A percentile compares a stretch with the other conserved stretches of the same genome.
These are phyloP conservation scores for Macrobrachium nipponense DNA, from an alignment of 1,140 invertebrate species.

Conservation along the genomic window DNA sequence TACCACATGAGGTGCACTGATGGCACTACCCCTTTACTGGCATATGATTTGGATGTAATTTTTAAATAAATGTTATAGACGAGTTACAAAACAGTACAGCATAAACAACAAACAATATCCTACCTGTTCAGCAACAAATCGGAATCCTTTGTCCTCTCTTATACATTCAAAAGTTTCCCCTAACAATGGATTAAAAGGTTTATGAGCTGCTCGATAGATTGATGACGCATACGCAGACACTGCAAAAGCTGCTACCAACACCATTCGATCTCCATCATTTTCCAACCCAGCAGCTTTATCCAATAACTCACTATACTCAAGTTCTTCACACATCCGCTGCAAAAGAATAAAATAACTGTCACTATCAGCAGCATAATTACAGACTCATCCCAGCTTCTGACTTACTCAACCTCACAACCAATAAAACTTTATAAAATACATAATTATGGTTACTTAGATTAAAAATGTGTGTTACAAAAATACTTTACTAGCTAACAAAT, in stretches of 20 bases:
- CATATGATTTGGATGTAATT: no score
- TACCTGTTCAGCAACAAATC: slow-evolving; percentile 80
- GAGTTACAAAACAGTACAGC: background rate
- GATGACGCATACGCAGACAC: slow-evolving; percentile 84
- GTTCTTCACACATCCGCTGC: slow-evolving; percentile 83
- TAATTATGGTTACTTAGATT: no score
- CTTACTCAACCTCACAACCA: background rate
- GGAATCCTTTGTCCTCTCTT: slow-evolving; percentile 81
- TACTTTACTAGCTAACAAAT: no score
- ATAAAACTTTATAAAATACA: background rate
- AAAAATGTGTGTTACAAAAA: no score
- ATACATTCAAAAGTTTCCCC: slow-evolving; percentile 89
- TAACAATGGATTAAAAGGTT: slow-evolving; percentile 89
- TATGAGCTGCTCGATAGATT: slow-evolving; percentile 82
- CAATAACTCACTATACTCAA: slow-evolving; percentile 85
- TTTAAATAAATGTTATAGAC: no score
- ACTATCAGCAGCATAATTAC: slow-evolving; percentile 10
- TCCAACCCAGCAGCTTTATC: slow-evolving; percentile 77
- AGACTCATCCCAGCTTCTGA: no score
- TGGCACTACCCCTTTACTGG: no score
- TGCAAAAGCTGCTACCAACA: slow-evolving; percentile 84
- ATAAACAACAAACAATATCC: background rate
- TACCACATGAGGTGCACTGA: no score
- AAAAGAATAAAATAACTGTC: slow-evolving; percentile 48
- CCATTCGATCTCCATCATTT: slow-evolving; percentile 79